These are phyloP conservation scores for Mesocricetus auratus DNA, from an alignment of 2,113 vertebrate genomes.

Conservation along the genomic window DNA sequence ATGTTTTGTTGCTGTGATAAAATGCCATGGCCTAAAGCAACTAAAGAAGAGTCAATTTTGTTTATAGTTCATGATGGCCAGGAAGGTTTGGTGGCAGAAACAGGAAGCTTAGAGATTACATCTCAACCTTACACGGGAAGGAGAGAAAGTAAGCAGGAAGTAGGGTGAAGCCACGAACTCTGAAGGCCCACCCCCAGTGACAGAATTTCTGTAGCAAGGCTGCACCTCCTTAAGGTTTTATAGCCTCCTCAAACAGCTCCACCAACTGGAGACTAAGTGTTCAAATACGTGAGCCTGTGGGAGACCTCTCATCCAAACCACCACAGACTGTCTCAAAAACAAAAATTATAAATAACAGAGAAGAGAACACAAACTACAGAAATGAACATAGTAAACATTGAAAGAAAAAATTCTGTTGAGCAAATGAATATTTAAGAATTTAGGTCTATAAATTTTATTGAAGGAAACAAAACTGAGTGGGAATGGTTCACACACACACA, in stretches of 20 bases:
- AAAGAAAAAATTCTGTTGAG: conserved; percentile 23
- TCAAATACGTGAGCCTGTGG: neutral
- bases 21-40: neutral
- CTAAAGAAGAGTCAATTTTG: neutral
- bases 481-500: neutral
- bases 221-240: neutral
- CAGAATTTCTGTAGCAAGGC: neutral
- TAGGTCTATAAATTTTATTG: neutral
- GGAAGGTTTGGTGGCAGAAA: neutral
- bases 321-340: neutral
- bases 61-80: neutral
- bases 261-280: neutral
- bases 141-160: neutral
- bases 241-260: neutral
- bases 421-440: conserved; percentile 33
- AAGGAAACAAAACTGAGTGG: neutral
- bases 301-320: neutral
- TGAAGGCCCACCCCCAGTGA: neutral
- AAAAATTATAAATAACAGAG: neutral
- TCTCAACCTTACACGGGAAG: neutral
- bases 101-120: neutral
- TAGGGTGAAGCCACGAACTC: neutral
- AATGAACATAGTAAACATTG: neutral
- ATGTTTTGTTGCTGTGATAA: neutral
- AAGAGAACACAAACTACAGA: conserved; percentile 29